Conservation (phyloP, 2,888 invertebrate species). For the Erebia epiphron region DNA sequence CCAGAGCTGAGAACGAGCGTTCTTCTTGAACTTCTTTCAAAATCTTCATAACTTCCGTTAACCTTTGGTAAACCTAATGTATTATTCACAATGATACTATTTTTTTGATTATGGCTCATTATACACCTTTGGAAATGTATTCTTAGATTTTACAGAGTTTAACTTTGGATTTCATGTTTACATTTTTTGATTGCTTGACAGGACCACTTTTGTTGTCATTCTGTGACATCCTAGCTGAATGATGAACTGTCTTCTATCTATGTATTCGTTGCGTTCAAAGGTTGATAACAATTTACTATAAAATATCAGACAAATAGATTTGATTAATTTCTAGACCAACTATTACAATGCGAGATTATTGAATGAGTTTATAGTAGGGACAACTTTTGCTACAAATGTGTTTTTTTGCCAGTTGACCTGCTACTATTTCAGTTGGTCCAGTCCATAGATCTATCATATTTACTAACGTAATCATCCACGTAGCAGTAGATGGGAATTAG, state of each 20-base stretch:
- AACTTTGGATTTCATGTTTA: constrained; percentile 35
- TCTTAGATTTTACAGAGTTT: constrained; percentile 14
- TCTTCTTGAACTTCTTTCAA: constrained; percentile 25
- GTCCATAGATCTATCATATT: too few species aligned
- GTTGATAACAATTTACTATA: neutral
- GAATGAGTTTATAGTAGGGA: too few species aligned
- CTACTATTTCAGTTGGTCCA: too few species aligned
- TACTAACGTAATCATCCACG: too few species aligned
- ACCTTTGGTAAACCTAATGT: constrained; percentile 24
- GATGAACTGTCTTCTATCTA: neutral
- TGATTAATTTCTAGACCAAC: too few species aligned
- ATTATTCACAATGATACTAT: constrained; percentile 19
- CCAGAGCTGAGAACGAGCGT: constrained; percentile 45
- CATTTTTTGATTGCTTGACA: constrained; percentile 31
- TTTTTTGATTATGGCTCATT: constrained; percentile 45
- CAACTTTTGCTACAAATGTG: too few species aligned
- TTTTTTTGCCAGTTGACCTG: too few species aligned
- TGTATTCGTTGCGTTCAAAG: neutral
- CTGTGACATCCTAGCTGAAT: constrained; percentile 8
- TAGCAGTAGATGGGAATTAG: too few species aligned
- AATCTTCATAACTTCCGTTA: constrained; percentile 27
- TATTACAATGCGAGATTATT: too few species aligned
- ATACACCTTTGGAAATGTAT: constrained; percentile 5
- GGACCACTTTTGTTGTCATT: constrained; percentile 15
- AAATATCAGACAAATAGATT: too few species aligned